Conservation (phyloP, 1,140 invertebrate genomes). For the Eufriesea mexicana region DNA sequence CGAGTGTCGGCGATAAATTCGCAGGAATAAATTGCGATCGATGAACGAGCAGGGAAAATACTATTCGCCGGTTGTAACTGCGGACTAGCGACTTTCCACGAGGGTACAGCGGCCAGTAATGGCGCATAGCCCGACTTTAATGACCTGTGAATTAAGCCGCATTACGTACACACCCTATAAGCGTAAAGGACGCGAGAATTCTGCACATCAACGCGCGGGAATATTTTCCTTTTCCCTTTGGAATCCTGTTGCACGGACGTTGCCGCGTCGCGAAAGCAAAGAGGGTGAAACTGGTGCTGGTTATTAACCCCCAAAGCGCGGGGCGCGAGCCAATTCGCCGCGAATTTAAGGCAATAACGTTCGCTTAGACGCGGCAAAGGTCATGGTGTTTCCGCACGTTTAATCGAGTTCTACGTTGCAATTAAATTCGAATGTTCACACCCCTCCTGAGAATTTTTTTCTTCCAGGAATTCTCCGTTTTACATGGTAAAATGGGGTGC, state of each 20-base stretch:
- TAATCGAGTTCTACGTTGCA: neutral
- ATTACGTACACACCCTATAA: constrained; percentile 29
- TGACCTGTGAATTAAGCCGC: constrained; percentile 42
- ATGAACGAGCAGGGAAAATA: constrained; percentile 28
- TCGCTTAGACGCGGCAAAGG: neutral
- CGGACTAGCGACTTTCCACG: constrained; percentile 23
- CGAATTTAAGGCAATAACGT: constrained; percentile 7
- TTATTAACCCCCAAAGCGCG: neutral
- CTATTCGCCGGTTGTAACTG: constrained; percentile 2
- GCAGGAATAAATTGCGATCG: constrained; percentile 21
- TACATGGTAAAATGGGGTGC: too few relatives aligned
- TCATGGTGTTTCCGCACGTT: neutral
- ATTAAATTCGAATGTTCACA: neutral
- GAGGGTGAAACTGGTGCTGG: neutral
- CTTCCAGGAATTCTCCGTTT: too few relatives aligned
- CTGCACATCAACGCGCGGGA: neutral
- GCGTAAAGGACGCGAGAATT: neutral
- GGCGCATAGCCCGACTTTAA: constrained; percentile 33
- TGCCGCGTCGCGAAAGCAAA: neutral
- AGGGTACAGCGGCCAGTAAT: constrained; percentile 3
- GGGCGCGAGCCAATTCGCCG: too few relatives aligned
- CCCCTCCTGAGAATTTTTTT: too few relatives aligned
- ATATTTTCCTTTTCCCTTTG: constrained; percentile 23
- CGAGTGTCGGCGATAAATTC: neutral
- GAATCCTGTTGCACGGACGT: neutral